A percentile compares a stretch with the other conserved stretches of the same genome.
These are phyloP conservation scores for Colaptes auratus DNA, from an alignment of 2,113 vertebrate species.

Conservation along the genomic window DNA sequence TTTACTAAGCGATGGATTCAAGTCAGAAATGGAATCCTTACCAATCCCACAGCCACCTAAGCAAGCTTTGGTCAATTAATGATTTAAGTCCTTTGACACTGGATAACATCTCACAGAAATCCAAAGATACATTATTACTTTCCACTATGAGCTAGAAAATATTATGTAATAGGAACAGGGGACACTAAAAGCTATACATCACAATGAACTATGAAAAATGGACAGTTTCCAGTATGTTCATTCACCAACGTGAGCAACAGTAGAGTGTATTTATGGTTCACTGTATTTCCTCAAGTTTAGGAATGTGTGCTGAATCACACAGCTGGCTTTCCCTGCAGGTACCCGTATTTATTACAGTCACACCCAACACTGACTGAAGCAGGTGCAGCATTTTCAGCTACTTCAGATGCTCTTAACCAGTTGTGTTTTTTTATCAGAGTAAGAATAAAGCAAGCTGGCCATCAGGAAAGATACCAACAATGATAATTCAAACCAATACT, in stretches of 20 bases:
- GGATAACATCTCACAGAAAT: neutral
- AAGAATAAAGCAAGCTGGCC: neutral
- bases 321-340: neutral
- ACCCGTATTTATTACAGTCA: neutral
- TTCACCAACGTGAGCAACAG: neutral
- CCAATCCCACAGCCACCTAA: neutral
- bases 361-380: neutral
- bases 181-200: neutral
- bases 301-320: neutral
- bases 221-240: neutral
- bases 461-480: neutral
- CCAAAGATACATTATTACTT: neutral
- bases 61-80: slow-evolving; percentile 20
- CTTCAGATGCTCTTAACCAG: neutral
- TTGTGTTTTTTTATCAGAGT: neutral
- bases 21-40: neutral
- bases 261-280: neutral
- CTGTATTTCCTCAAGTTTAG: neutral
- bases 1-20: neutral
- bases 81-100: neutral
- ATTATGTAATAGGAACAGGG: neutral
- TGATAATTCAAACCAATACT: neutral
- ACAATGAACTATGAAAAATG: neutral
- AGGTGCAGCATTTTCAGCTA: neutral
- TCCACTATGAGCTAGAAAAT: neutral